Evolutionary conservation across 2,797 vertebrate species (phyloP).

Genomic region (Poecilia velifera): DNA sequence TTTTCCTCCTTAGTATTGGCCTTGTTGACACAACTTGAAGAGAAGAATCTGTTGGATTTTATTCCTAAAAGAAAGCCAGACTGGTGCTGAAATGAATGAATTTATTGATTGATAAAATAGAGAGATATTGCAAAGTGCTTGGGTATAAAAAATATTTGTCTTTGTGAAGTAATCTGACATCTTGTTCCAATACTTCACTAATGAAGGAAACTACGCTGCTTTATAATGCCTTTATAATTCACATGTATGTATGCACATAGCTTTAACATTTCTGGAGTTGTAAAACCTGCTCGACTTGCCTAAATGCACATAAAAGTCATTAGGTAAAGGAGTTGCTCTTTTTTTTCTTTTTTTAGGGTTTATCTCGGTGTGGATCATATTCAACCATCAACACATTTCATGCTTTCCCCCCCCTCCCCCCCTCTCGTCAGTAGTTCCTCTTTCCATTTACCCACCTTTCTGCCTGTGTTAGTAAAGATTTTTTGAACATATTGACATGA

Average conservation of each 20-base stretch:
- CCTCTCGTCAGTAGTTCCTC: background rate
- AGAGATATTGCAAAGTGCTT: background rate
- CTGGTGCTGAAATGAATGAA: background rate
- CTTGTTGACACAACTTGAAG: conserved; percentile 27
- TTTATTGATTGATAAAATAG: background rate
- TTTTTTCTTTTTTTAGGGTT: conserved; percentile 16
- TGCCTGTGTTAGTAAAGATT: conserved; percentile 36
- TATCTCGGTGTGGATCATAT: background rate
- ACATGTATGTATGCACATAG: background rate
- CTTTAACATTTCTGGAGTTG: background rate
- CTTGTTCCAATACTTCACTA: background rate
- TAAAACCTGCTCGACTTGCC: background rate
- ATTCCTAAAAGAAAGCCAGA: conserved; percentile 1
- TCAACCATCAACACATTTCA: conserved; percentile 7
- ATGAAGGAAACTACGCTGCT: background rate
- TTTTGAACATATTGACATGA: conserved; percentile 51
- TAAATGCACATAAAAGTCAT: conserved; percentile 6
- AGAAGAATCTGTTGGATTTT: conserved; percentile 8
- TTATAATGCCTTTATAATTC: background rate
- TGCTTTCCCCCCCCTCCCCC: background rate
- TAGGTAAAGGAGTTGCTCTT: background rate
- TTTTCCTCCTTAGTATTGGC: conserved; percentile 19
- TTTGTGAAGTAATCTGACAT: background rate
- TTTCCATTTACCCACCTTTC: conserved; percentile 6
- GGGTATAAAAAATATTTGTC: background rate